Percentiles rank a stretch among this genome's conserved stretches.
These are phyloP conservation scores for Gadus chalcogrammus DNA, from an alignment of 2,113 vertebrate genomes.

Conservation along the genomic window DNA sequence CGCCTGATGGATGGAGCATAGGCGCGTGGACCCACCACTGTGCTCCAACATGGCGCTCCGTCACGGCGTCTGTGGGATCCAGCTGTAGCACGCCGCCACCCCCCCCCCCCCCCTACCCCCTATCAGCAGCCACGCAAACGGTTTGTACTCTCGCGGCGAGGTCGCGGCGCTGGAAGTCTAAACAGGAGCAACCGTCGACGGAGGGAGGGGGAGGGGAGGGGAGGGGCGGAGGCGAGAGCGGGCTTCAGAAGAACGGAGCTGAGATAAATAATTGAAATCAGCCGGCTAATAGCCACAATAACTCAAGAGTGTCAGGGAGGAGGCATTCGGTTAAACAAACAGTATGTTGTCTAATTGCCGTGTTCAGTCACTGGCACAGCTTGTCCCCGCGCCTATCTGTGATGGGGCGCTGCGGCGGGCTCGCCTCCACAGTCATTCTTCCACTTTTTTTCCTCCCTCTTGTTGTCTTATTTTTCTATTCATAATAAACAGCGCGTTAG, in stretches of 20 bases:
- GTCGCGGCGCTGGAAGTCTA: slow-evolving; percentile 21
- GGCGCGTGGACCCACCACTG: slow-evolving; percentile 71
- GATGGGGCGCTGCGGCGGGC: slow-evolving; percentile 43
- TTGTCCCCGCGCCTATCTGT: slow-evolving; percentile 69
- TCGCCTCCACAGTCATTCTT: slow-evolving; percentile 24
- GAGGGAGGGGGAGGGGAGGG: slow-evolving; percentile 65
- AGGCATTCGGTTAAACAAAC: slow-evolving; percentile 88
- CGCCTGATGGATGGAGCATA: slow-evolving; percentile 70
- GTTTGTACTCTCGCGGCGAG: slow-evolving; percentile 56
- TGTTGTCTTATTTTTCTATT: too few species aligned
- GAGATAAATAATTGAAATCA: slow-evolving; percentile 88
- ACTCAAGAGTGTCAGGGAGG: slow-evolving; percentile 85
- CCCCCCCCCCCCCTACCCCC: not conserved
- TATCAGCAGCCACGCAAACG: slow-evolving; percentile 47
- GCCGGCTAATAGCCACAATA: slow-evolving; percentile 88
- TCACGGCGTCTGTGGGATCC: slow-evolving; percentile 54
- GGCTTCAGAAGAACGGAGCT: slow-evolving; percentile 46
- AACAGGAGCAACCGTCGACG: slow-evolving; percentile 57
- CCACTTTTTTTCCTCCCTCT: not conserved
- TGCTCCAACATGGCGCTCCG: slow-evolving; percentile 72
- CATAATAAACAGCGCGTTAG: too few species aligned
- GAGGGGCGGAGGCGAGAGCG: slow-evolving; percentile 37
- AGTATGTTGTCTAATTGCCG: slow-evolving; percentile 90
- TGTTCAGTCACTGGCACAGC: slow-evolving; percentile 83
- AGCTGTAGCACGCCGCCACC: slow-evolving; percentile 56